phyloP scores from a whole-genome alignment of 1,140 invertebrate genomes.

The Bombus vancouverensis region DNA sequence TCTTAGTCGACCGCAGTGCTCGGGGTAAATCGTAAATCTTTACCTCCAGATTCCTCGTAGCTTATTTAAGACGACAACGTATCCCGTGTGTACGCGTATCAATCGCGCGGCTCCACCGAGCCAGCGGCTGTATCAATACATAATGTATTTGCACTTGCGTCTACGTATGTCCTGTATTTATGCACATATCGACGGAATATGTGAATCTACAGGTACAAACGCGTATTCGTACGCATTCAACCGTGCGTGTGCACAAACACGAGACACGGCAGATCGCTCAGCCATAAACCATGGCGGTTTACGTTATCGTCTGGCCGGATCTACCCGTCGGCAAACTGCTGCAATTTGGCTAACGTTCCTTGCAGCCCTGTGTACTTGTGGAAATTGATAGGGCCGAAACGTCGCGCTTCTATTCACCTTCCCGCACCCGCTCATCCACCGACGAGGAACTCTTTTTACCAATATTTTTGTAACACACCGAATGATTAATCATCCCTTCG shows the following conservation, averaged over 20 bases:
- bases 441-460: neutral
- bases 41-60: neutral
- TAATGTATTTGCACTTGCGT: constrained; percentile 36
- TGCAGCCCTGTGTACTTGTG: constrained; percentile 27
- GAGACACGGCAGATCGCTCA: constrained; percentile 45
- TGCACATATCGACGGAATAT: constrained; percentile 43
- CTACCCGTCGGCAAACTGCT: constrained; percentile 67
- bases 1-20: neutral
- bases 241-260: constrained; percentile 51
- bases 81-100: neutral
- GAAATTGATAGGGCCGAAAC: constrained; percentile 60
- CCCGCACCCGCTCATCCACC: neutral
- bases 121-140: constrained; percentile 20
- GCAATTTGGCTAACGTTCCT: constrained; percentile 68
- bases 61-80: constrained; percentile 19
- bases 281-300: constrained; percentile 69
- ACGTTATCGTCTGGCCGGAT: constrained; percentile 69
- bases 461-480: neutral
- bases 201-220: constrained; percentile 30
- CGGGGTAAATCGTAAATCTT: neutral
- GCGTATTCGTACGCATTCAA: constrained; percentile 19
- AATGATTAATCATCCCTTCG: neutral
- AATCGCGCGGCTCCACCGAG: neutral
- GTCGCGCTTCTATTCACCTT: neutral
- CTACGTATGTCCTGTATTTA: constrained; percentile 26